phyloP scores from a whole-genome alignment of 2,888 invertebrate species.

The Metallyticus violacea region DNA sequence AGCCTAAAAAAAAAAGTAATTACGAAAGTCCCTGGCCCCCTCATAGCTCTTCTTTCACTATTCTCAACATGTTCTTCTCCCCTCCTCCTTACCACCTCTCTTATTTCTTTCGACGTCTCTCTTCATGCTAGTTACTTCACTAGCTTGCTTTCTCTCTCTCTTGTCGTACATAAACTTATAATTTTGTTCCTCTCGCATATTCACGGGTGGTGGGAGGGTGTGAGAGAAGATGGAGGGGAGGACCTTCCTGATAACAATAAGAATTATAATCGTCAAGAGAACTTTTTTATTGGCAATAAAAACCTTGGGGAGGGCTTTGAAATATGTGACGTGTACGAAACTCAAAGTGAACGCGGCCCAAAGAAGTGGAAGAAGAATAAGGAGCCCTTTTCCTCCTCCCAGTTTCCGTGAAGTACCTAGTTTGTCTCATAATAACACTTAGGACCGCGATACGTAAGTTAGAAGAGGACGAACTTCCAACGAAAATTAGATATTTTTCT shows the following conservation, averaged over 20 bases:
- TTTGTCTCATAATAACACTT: background rate
- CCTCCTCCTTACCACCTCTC: background rate
- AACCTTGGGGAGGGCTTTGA: constrained; percentile 24
- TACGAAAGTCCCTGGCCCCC: background rate
- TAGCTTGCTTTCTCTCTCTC: background rate
- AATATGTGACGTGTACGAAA: constrained; percentile 22
- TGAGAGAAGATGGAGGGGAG: background rate
- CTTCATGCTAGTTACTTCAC: background rate
- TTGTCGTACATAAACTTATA: constrained; percentile 8
- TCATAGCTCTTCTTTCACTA: background rate
- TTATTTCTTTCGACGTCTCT: background rate
- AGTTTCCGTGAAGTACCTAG: background rate
- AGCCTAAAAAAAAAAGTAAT: constrained; percentile 10
- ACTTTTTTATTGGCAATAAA: constrained; percentile 27
- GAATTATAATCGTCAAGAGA: constrained; percentile 24
- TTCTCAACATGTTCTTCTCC: background rate
- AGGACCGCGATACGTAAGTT: background rate
- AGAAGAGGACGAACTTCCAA: background rate
- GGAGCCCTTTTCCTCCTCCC: background rate
- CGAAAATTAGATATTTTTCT: background rate
- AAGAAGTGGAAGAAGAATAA: background rate
- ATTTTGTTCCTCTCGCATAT: constrained; percentile 15
- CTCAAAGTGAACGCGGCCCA: background rate
- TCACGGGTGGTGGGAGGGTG: background rate
- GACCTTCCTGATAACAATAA: constrained; percentile 19